phyloP scores from a whole-genome alignment of 2,888 invertebrate genomes.

The Blastobasis adustella region DNA sequence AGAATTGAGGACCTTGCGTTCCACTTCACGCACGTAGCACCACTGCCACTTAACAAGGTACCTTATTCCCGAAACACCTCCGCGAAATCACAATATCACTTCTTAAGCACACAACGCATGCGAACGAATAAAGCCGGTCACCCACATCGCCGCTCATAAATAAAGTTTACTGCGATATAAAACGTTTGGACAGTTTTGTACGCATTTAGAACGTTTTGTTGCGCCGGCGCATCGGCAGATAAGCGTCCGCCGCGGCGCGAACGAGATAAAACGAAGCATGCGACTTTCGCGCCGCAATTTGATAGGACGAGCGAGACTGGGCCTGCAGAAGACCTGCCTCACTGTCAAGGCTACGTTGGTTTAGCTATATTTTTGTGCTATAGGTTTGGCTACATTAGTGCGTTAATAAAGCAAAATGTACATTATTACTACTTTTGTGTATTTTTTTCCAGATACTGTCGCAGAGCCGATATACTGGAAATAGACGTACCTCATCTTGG shows the following conservation, averaged over 20 bases:
- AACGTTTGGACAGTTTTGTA: constrained; percentile 36
- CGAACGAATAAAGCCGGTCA: constrained; percentile 25
- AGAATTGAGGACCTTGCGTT: too few relatives aligned
- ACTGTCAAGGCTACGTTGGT: constrained; percentile 1
- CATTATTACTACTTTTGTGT: too few relatives aligned
- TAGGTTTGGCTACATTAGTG: too few relatives aligned
- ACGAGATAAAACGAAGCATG: constrained; percentile 45
- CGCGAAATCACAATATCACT: not conserved
- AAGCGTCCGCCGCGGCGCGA: constrained; percentile 24
- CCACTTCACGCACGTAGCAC: too few relatives aligned
- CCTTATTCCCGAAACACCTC: too few relatives aligned
- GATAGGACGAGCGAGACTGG: constrained; percentile 37
- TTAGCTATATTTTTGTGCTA: too few relatives aligned
- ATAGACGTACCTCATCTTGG: too few relatives aligned
- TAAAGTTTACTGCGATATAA: constrained; percentile 40
- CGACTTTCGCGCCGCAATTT: constrained; percentile 41
- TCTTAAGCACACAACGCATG: not conserved
- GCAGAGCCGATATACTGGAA: too few relatives aligned
- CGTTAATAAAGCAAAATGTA: too few relatives aligned
- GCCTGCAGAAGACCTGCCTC: constrained; percentile 22
- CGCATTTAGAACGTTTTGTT: constrained; percentile 9
- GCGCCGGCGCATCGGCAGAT: constrained; percentile 31
- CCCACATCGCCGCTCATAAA: constrained; percentile 32
- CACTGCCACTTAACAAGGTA: too few relatives aligned
- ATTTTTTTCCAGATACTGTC: too few relatives aligned